These are phyloP conservation scores for Ceramica pisi DNA, from an alignment of 2,888 invertebrate genomes.

Conservation along the genomic window DNA sequence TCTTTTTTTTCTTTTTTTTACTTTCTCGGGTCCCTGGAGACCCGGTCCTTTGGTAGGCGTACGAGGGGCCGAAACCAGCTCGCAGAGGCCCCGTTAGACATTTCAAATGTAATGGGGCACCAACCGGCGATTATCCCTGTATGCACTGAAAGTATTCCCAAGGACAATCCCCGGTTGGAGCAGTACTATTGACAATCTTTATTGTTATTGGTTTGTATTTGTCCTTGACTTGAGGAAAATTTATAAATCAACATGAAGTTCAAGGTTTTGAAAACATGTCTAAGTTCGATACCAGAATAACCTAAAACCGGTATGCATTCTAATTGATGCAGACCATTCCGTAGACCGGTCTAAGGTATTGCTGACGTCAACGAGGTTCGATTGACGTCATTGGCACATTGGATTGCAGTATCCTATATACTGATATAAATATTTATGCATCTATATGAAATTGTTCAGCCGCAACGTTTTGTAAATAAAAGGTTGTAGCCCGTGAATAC, in stretches of 20 bases:
- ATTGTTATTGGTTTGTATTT: no score
- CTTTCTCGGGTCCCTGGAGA: no score
- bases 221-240: not conserved
- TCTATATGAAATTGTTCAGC: not conserved
- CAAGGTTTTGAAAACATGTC: not conserved
- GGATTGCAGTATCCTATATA: conserved; percentile 12
- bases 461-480: not conserved
- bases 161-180: no score
- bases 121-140: no score
- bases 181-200: no score
- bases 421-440: not conserved
- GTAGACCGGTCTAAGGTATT: conserved; percentile 16
- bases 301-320: conserved; percentile 9
- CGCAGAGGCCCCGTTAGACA: no score
- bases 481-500: not conserved
- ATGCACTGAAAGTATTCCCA: no score
- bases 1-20: no score
- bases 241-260: not conserved
- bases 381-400: conserved; percentile 47
- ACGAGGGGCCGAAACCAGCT: no score
- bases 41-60: no score
- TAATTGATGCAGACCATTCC: conserved; percentile 14
- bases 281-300: conserved; percentile 5
- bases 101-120: no score
- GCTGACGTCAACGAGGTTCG: conserved; percentile 41